Conservation (phyloP, 2,797 vertebrate species). For the Alcedo atthis region DNA sequence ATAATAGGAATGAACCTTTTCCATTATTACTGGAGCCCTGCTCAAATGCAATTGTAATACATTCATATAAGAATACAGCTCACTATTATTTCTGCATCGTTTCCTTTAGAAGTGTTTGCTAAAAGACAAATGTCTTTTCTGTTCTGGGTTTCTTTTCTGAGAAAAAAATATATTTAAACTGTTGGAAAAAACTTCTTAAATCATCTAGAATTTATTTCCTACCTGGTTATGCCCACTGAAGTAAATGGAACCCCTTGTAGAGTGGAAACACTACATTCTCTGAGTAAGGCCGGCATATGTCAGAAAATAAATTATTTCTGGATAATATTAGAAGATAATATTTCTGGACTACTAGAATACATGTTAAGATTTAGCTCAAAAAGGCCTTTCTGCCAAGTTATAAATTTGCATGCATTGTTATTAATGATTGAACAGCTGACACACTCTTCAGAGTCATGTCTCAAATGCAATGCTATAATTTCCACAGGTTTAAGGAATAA, state of each 20-base stretch:
- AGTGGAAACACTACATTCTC: neutral
- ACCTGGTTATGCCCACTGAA: neutral
- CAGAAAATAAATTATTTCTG: constrained; percentile 21
- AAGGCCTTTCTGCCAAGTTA: constrained; percentile 37
- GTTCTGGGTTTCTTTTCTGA: neutral
- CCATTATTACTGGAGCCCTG: neutral
- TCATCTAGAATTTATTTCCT: neutral
- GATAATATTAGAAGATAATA: neutral
- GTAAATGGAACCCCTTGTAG: neutral
- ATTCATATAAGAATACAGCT: neutral
- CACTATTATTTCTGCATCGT: neutral
- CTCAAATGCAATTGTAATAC: neutral
- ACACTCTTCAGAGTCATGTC: neutral
- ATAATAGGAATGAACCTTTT: constrained; percentile 3
- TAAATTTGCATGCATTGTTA: constrained; percentile 47
- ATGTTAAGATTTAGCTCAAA: constrained; percentile 25
- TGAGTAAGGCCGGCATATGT: neutral
- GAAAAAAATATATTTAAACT: neutral
- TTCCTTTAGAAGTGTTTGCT: neutral
- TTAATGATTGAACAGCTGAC: constrained; percentile 37
- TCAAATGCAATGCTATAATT: neutral
- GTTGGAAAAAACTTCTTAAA: neutral
- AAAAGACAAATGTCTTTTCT: neutral
- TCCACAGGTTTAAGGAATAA: constrained; percentile 22
- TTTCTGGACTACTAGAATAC: neutral